These are phyloP conservation scores for Carcharodon carcharias DNA, from an alignment of 2,797 vertebrate species.

Conservation along the genomic window DNA sequence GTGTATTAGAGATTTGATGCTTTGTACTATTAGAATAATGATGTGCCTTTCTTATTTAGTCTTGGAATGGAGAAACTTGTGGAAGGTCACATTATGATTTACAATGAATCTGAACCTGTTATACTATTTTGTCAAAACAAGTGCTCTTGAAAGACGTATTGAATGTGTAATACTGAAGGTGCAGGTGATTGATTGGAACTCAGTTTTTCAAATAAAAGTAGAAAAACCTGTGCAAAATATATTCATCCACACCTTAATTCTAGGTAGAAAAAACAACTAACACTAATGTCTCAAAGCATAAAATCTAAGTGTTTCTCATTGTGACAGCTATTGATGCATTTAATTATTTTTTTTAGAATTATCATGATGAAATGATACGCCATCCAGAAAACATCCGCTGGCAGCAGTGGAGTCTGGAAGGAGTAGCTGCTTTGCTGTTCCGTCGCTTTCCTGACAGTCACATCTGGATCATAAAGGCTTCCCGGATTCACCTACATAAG, in stretches of 20 bases:
- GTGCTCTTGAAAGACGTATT: background rate
- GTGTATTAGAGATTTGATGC: too few relatives aligned
- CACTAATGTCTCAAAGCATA: background rate
- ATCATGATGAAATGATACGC: slow-evolving; percentile 77
- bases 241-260: background rate
- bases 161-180: background rate
- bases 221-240: background rate
- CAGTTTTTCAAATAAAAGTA: background rate
- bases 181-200: background rate
- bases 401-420: slow-evolving; percentile 87
- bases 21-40: too few relatives aligned
- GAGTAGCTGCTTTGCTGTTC: slow-evolving; percentile 67
- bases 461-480: slow-evolving; percentile 85
- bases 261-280: background rate
- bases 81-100: background rate
- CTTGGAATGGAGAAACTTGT: too few relatives aligned
- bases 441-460: slow-evolving; percentile 72
- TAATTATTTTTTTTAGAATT: slow-evolving; percentile 67
- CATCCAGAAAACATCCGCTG: slow-evolving; percentile 82
- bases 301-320: background rate
- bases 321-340: slow-evolving; percentile 35
- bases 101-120: background rate
- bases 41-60: too few relatives aligned
- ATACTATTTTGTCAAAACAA: background rate
- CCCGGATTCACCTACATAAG: slow-evolving; percentile 89